Conservation (phyloP, 1,140 invertebrate genomes). For the Parapsyche elsis region DNA sequence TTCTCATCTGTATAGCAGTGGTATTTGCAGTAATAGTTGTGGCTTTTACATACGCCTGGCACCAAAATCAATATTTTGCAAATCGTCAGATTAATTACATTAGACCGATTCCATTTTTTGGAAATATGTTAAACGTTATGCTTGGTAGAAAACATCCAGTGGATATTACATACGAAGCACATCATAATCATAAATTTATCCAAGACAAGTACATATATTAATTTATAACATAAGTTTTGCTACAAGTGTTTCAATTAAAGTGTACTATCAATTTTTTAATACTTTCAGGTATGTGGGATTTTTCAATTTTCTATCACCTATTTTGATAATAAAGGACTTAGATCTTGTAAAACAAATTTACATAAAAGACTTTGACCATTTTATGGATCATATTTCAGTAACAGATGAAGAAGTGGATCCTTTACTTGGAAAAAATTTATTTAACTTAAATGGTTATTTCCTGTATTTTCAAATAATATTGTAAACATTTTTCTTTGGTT, state of each 20-base stretch:
- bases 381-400: slow-evolving; percentile 51
- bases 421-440: slow-evolving; percentile 63
- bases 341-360: slow-evolving; percentile 59
- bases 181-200: slow-evolving; percentile 37
- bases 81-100: background rate
- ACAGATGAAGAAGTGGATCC: slow-evolving; percentile 61
- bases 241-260: background rate
- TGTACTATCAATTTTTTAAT: slow-evolving; percentile 13
- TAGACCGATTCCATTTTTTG: slow-evolving; percentile 21
- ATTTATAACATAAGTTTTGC: background rate
- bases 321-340: slow-evolving; percentile 59
- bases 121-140: background rate
- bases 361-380: slow-evolving; percentile 58
- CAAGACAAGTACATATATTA: slow-evolving; percentile 39
- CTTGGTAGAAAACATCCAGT: slow-evolving; percentile 9
- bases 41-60: slow-evolving; percentile 14
- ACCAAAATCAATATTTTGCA: slow-evolving; percentile 8
- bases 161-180: background rate
- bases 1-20: slow-evolving; percentile 17
- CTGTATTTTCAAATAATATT: background rate
- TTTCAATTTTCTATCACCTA: slow-evolving; percentile 56
- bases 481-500: background rate
- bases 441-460: slow-evolving; percentile 58
- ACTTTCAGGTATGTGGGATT: slow-evolving; percentile 56
- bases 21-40: too few relatives aligned